Evolutionary conservation across 2,797 vertebrate genomes (phyloP), one percentile per base, ranked within the genome.

Genomic region (Trichosurus vulpecula): DNA sequence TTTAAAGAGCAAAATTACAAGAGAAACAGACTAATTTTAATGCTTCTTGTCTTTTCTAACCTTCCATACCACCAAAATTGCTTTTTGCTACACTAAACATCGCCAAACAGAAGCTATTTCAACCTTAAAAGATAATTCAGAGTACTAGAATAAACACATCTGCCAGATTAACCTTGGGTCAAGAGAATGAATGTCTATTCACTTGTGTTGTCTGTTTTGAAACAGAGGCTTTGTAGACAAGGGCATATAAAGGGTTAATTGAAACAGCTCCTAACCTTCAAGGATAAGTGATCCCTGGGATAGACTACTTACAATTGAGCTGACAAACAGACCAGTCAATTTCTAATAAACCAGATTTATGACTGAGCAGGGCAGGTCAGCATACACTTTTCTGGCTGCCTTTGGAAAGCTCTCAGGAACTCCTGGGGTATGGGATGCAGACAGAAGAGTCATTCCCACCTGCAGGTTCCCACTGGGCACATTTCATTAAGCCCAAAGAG

Each of bases 261-360:
- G 89, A 91, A 95, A 96, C 6, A 54, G 94, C 30, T 91, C 41
- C 54, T 90, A 94, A 52, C 14, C 61, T 90, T 97, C 57, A 93
- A 31, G 90, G 94, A 47, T n/a, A 96, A 52, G 91, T 89, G 54
- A 90, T 95, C 93, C 27, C 35, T 91, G 66, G 52, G 81, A 95
- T 22, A 94, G 74, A 55, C 90, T 57, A 14, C 92, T 89, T 95
- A 93, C 93, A 95, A 81, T 0, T 91, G 90, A 97, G 91, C 91
- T 94, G 90, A 96, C 55, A 54, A 91, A 25, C 22, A 97, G 90
- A 89, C 10, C 54, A 55, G 53, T 41, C 81, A 93, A 94, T 54
- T 92, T 91, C 57, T 92, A 92, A 95, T 91, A 96, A 97, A 96
- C 52, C 89, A 95, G 93, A 96, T 61, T 96, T 93, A 89, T 53